Conservation (phyloP, 2,113 vertebrate species). For the Trogon melanurus region DNA sequence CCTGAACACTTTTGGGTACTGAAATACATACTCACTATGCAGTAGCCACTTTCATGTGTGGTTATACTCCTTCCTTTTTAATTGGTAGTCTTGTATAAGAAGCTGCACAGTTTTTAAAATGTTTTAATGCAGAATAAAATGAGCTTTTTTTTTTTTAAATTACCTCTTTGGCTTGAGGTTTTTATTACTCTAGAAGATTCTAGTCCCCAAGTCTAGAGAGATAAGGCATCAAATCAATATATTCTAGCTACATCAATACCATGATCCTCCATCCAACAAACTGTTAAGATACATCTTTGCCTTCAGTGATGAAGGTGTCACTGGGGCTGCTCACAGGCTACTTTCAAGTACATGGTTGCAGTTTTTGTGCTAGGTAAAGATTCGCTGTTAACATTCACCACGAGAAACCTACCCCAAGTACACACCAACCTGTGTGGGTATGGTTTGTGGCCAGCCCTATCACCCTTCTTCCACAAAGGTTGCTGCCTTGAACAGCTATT, state of each 20-base stretch:
- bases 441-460: not conserved
- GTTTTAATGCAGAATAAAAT: not conserved
- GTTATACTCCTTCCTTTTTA: not conserved
- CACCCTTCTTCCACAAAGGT: conserved; percentile 8
- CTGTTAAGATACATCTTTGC: not conserved
- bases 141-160: not conserved
- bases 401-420: not conserved
- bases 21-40: not conserved
- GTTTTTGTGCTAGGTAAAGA: not conserved
- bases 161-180: not conserved
- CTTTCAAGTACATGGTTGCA: not conserved
- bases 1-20: not conserved
- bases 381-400: not conserved
- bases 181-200: not conserved
- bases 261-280: conserved; percentile 2
- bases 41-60: not conserved
- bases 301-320: not conserved
- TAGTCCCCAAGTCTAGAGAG: not conserved
- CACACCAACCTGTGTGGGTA: not conserved
- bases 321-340: not conserved
- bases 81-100: not conserved
- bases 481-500: conserved; percentile 28
- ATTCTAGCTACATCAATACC: not conserved
- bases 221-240: not conserved
- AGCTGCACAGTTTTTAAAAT: not conserved